Evolutionary conservation across 2,113 vertebrate genomes (phyloP).

Genomic region (Coracopsis vasa): DNA sequence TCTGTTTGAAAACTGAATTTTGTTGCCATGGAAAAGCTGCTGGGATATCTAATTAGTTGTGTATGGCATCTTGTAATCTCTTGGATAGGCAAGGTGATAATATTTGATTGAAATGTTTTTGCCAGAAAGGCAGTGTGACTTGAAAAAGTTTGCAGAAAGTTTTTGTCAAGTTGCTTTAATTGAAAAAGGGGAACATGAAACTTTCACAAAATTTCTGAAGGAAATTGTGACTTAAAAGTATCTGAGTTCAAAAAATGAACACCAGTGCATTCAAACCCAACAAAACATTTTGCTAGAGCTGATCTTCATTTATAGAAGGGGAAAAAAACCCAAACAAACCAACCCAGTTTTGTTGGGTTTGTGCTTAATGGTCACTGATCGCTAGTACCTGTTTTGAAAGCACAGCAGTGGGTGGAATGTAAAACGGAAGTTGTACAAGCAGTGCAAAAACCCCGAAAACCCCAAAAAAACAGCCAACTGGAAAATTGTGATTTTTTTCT

Average conservation of each 20-base stretch:
- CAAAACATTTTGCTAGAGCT: neutral
- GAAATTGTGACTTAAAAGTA: neutral
- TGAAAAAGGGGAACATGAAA: neutral
- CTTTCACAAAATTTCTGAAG: neutral
- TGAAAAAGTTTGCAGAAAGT: neutral
- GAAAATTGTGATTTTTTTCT: neutral
- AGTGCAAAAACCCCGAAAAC: neutral
- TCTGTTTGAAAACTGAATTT: neutral
- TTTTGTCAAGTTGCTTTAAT: neutral
- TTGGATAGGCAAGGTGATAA: neutral
- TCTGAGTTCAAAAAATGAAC: neutral
- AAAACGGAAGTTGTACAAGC: neutral
- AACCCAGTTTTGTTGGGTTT: neutral
- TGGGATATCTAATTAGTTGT: neutral
- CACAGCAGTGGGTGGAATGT: neutral
- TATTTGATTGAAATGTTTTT: neutral
- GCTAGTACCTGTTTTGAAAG: neutral
- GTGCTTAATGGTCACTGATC: neutral
- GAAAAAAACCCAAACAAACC: neutral
- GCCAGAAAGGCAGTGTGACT: neutral
- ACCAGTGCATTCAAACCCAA: neutral
- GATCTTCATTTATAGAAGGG: neutral
- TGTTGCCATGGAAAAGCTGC: neutral
- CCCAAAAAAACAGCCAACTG: neutral
- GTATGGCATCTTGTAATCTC: neutral